phyloP scores from a whole-genome alignment of 1,140 invertebrate genomes.

The Lepidurus packardi region DNA sequence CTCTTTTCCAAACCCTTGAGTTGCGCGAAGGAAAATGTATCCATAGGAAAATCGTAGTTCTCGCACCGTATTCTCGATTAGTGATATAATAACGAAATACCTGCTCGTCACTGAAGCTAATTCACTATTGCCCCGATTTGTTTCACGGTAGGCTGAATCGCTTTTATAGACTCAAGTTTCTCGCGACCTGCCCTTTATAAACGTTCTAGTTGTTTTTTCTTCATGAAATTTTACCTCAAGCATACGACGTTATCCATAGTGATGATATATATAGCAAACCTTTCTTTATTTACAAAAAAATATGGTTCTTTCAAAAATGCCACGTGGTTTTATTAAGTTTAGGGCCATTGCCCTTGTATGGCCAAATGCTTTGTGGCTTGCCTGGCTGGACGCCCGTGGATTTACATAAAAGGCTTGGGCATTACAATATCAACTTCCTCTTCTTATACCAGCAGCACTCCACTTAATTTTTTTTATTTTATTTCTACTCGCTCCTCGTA shows the following conservation, averaged over 20 bases:
- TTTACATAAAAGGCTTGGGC: not conserved
- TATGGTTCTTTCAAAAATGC: not conserved
- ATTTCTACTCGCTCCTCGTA: not conserved
- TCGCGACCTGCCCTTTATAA: not conserved
- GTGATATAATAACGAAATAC: not conserved
- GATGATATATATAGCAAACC: not conserved
- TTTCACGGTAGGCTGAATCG: not conserved
- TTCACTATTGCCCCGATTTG: not conserved
- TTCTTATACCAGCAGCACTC: not conserved
- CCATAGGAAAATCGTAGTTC: too few relatives aligned
- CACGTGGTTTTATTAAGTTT: not conserved
- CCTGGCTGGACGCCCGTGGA: conserved; percentile 1
- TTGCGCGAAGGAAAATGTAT: not conserved
- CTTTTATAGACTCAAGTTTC: not conserved
- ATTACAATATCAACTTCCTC: conserved; percentile 18
- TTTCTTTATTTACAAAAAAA: not conserved
- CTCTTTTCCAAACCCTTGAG: not conserved
- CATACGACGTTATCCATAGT: not conserved
- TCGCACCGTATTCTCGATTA: not conserved
- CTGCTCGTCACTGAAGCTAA: not conserved
- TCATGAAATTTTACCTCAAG: not conserved
- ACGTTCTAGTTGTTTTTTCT: not conserved
- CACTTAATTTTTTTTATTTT: conserved; percentile 2
- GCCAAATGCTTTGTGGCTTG: not conserved
- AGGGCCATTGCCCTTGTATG: conserved; percentile 13